Evolutionary conservation across 2,888 invertebrate species (phyloP).

Genomic region (Perdita meconis): DNA sequence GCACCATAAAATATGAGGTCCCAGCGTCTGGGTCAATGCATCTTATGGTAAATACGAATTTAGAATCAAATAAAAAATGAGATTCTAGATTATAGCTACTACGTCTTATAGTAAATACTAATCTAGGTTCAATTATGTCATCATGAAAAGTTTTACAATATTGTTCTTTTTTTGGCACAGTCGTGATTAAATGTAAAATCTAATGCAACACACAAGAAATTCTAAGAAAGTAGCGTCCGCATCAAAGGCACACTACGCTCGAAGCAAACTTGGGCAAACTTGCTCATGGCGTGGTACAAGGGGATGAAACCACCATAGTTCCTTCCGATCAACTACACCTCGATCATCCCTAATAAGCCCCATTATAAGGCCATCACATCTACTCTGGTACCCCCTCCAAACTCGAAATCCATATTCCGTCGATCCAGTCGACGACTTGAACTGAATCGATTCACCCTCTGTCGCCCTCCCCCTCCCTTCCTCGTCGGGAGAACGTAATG

Average conservation of each 20-base stretch:
- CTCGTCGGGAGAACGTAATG: constrained; percentile 45
- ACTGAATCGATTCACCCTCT: constrained; percentile 11
- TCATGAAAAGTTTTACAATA: too few relatives aligned
- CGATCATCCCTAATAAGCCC: constrained; percentile 27
- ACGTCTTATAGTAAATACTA: too few relatives aligned
- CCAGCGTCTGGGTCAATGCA: too few relatives aligned
- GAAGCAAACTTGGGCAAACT: neutral
- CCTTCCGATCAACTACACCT: constrained; percentile 13
- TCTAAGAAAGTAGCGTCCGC: neutral
- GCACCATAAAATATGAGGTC: too few relatives aligned
- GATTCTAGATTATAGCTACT: too few relatives aligned
- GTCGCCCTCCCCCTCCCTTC: too few relatives aligned
- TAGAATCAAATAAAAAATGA: too few relatives aligned
- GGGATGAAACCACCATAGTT: neutral
- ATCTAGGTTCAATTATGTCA: too few relatives aligned
- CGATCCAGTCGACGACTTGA: neutral
- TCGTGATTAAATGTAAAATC: neutral
- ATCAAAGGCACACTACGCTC: neutral
- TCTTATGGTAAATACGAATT: too few relatives aligned
- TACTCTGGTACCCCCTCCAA: constrained; percentile 4
- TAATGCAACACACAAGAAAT: neutral
- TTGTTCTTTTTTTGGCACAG: neutral
- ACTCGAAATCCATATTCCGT: constrained; percentile 34
- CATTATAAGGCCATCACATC: constrained; percentile 3
- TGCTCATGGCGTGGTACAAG: neutral